Base-by-base conservation (phyloP, 2,888 invertebrate genomes). In the Poecilobothrus nobilitatus region DNA sequence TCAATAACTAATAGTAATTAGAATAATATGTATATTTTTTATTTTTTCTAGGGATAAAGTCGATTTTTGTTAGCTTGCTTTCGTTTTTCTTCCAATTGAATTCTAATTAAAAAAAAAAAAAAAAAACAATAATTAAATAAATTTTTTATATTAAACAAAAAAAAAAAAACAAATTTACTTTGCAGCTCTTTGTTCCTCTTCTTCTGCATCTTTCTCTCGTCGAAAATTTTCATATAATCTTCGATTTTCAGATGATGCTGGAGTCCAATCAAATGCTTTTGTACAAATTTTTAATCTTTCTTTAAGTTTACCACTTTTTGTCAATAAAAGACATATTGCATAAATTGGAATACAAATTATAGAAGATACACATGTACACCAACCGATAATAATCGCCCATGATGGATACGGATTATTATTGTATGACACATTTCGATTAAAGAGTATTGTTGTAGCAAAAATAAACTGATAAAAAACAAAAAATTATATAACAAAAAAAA, bases 321-420 rank as follows among this genome's bases (percentile, higher is more conserved):
- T 21, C 77, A 76, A 69, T 66, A 85, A 73, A 69, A 84, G 84
- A 76, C 86, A 89, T 2, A 91, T 74, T 71, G 88, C 83, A 76
- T 88, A 89, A 6, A 84, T 75, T 0, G 95, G 95, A 74, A 95
- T 91, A 75, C 89, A 90, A 0, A 89, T 78, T 72, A 94, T 89
- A 0, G 95, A 94, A 4, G 84, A 73, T 1, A 85, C 78, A 66
- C 91, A 90, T 2, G 89, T 86, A 63, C 81, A 76, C 92, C 91
- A 92, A 5, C 90, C 85, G 67, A 84, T 34, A 73, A 78, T 77
- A 27, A 83, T 83, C 64, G 83, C 87, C 91, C 86, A 89, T 74
- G 83, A 73, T 15, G 89, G 85, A 84, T 84, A 84, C 74, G 76
- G 18, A 1, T 74, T 68, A 9, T 71, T 73, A 66, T 80, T 84